A percentile compares a stretch with the other conserved stretches of the same genome.
Conservation (phyloP, 2,888 invertebrate species). For the Himalopsyche kuldschensis region DNA sequence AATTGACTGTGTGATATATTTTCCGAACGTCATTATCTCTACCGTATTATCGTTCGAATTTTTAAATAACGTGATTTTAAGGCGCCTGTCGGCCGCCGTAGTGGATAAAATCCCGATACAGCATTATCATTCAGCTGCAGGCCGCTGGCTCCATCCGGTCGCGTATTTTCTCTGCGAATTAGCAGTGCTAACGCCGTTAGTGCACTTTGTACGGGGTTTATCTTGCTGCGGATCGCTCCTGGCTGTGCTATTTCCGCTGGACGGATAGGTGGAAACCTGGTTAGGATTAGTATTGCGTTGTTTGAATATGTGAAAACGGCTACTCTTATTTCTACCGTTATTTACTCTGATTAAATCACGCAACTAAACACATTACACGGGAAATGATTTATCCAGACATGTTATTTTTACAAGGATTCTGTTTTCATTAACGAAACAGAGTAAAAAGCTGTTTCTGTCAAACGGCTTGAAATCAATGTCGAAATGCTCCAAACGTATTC, state of each 20-base stretch:
- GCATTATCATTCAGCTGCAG: not conserved
- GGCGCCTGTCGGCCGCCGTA: not conserved
- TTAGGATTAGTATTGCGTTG: not conserved
- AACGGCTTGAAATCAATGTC: too few species aligned
- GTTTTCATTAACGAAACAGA: too few species aligned
- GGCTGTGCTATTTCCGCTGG: not conserved
- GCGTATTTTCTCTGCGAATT: not conserved
- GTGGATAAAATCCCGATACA: not conserved
- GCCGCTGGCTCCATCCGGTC: not conserved
- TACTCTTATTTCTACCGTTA: not conserved
- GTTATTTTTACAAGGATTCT: too few species aligned
- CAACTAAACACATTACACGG: too few species aligned
- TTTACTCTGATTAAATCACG: too few species aligned
- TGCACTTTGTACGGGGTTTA: not conserved
- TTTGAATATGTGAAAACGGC: not conserved
- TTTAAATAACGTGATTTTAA: not conserved
- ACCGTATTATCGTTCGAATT: too few species aligned
- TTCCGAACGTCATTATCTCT: too few species aligned
- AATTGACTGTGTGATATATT: too few species aligned
- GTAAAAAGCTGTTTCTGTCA: too few species aligned
- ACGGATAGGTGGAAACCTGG: not conserved
- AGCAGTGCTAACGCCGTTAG: not conserved
- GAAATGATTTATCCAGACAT: too few species aligned
- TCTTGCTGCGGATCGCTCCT: not conserved
- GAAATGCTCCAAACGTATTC: too few species aligned